Base-by-base conservation (phyloP, 2,113 vertebrate genomes). In the Syngnathoides biaculeatus region DNA sequence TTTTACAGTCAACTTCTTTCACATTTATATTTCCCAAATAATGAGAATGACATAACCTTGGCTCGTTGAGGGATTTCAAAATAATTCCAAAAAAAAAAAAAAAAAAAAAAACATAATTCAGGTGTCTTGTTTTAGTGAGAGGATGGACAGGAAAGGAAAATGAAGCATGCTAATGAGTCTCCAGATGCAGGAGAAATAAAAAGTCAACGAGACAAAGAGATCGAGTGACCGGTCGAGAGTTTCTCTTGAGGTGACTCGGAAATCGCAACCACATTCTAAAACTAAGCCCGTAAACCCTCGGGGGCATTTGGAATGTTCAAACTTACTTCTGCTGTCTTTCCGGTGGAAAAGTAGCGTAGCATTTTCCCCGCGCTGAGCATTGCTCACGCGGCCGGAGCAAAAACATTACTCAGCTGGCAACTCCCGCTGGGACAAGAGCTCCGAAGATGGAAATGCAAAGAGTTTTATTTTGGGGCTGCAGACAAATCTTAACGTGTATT, bases 401-500 rank as follows among this genome's bases (percentile, higher is more conserved):
- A 80, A 85, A 85, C 88, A 91, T 91, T 90, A 90, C 89, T 91
- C 88, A 90, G 87, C 86, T 86, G 78, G 80, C 84, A 83, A 88
- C 88, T 90, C 89, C 91, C 91, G 86, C 86, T 82, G 91, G 91
- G 87, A 90, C 85, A 47, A 64, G 59, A 80, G 87, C 86, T 81
- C 83, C 83, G 89, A 43, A 84, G 86, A 88, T 83, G 84, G 86
- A 86, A 88, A 87, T 83, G 83, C 89, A 87, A 86, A 89, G 79
- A 87, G 86, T 92, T 92, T 91, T 90, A 92, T 91, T 91, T 89
- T 89, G 89, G 85, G 88, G 91, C 87, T 88, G 87, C 85, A 90
- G 87, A 90, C 90, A 92, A 91, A 92, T 92, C 90, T 91, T 91
- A 92, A 92, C 90, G 91, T 90, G 87, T 90, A 91, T 92, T 89